These are phyloP conservation scores for Saguinus midas DNA, from an alignment of 2,113 vertebrate species.

Conservation along the genomic window DNA sequence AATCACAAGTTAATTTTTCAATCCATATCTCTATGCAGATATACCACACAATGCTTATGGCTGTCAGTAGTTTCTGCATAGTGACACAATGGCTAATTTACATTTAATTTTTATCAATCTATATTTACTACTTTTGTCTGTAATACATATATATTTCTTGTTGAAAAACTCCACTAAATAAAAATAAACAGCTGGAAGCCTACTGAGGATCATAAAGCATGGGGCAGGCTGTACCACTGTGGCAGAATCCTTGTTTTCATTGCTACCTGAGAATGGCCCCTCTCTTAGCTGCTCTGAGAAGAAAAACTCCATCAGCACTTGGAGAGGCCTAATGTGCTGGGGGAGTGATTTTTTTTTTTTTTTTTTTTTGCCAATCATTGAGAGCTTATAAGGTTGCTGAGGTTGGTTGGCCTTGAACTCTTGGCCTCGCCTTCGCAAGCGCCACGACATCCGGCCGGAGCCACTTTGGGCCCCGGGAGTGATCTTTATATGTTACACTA, in stretches of 20 bases:
- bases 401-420: no score
- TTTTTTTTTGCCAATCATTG: no score
- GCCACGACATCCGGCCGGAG: no score
- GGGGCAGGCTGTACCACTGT: not conserved
- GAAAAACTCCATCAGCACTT: not conserved
- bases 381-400: no score
- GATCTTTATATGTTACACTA: not conserved
- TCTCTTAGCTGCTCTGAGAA: not conserved
- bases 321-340: not conserved
- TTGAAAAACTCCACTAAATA: not conserved
- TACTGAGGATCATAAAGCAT: not conserved
- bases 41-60: not conserved
- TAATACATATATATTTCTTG: not conserved
- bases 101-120: not conserved
- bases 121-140: conserved; percentile 6
- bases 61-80: not conserved
- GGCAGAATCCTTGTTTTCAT: not conserved
- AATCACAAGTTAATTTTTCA: not conserved
- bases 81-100: not conserved
- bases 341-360: no score
- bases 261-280: not conserved
- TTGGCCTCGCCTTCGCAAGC: no score
- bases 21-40: not conserved
- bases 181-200: not conserved
- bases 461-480: no score